Conservation (phyloP, 2,888 invertebrate species). For the Drepana falcataria region DNA sequence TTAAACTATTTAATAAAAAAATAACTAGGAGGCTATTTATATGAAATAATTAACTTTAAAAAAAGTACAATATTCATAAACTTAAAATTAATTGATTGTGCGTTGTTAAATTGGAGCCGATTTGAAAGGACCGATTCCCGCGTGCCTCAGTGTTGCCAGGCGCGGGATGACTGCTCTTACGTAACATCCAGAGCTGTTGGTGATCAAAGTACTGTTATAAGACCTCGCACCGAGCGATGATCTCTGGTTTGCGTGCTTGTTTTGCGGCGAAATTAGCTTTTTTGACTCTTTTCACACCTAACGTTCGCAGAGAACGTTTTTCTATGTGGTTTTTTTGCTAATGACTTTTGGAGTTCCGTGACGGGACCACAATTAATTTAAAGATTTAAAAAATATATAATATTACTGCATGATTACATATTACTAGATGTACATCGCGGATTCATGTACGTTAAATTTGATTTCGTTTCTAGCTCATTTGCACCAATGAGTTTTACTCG, state of each 20-base stretch:
- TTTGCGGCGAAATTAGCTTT: constrained; percentile 72
- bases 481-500: no score
- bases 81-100: constrained; percentile 4
- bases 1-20: neutral
- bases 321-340: constrained; percentile 17
- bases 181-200: constrained; percentile 55
- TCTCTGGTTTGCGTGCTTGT: constrained; percentile 67
- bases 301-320: constrained; percentile 20
- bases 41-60: no score
- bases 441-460: no score
- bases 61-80: neutral
- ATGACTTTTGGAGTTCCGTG: neutral
- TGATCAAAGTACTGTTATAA: constrained; percentile 74
- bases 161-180: constrained; percentile 67
- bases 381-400: no score
- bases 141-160: constrained; percentile 53
- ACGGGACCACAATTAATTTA: no score
- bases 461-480: no score
- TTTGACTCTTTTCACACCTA: constrained; percentile 51
- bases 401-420: no score
- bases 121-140: constrained; percentile 29
- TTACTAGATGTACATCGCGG: no score
- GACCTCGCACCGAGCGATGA: constrained; percentile 71
- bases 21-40: no score
- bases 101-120: constrained; percentile 18